Evolutionary conservation across 2,888 invertebrate species (phyloP), one percentile per base, ranked within the genome.

Genomic region (Lepidochrysops patricia): DNA sequence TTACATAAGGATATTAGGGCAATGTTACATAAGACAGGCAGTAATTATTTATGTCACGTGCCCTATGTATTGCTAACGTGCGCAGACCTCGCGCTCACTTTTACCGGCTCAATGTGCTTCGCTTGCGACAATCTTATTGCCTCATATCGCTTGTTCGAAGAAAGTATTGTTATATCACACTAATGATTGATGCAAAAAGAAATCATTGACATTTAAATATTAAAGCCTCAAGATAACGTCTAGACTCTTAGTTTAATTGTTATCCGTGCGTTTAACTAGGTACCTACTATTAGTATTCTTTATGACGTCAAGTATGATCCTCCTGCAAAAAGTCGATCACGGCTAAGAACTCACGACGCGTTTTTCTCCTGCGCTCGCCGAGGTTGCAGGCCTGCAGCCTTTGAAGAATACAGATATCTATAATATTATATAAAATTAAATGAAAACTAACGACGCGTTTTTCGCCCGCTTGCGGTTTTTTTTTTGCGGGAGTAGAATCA

Each of bases 91-190:
- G 34, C 50, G 54, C 54, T 76, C 75, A 82, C 84, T 84, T 83
- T 84, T 83, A 83, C 82, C 79, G 64, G 70, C 70, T 65, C 71
- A 71, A n/a, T n/a, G n/a, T n/a, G n/a, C n/a, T n/a, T n/a, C n/a
- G n/a, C n/a, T 75, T 74, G 72, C 73, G 63, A 58, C 61, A 66
- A 58, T 59, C 62, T 63, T 34, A 50, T 58, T 52, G 52, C 52
- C 35, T 50, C 35, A 58, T 26, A 34, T 35, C 50, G 32, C 19
- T 34, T 27, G 50, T 25, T 35, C 35, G 25, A 34, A 52, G 50
- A 50, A 52, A 52, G 34, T 49, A 58, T 52, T 58, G 58, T 58
- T 52, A 58, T 52, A 25, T 57, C 35, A 57, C 9, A 37, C 34
- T 37, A 12, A 35, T 19, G 56, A 56, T n/a, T 19, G 37, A 25